Evolutionary conservation across 2,888 invertebrate species (phyloP), one percentile per base, ranked within the genome.

Genomic region (Seira ritae): DNA sequence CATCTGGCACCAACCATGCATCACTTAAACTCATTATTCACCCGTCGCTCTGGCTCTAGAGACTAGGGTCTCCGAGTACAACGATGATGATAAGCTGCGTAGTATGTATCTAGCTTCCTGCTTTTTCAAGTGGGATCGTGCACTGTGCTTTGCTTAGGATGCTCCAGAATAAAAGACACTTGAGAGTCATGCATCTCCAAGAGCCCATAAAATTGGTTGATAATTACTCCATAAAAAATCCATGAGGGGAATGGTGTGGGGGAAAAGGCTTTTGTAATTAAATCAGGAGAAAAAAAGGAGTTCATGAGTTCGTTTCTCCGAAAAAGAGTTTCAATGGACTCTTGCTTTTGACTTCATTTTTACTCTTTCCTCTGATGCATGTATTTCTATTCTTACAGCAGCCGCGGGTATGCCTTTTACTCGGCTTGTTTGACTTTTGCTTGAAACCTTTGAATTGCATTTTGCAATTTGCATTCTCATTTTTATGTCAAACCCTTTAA

Each of bases 1-100:
- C 71, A 71, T 71, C 71, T 71, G 71, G 71, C 71, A 71, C 55
- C 42, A 70, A 20, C 69, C 69, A 46, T 70, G 69, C 69, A 70
- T 46, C 46, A 42, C 69, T 71, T 50, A 8, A 10, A 17, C 24
- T 69, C 69, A 42, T 69, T 69, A 69, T 69, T 69, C 69, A 69
- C 19, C 37, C 19, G 10, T 6, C 4, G 17, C 24, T n/a, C 31
- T 31, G 8, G 17, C 24, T n/a, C 31, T 31, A 31, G 31, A 50
- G 50, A 50, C 50, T 8, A 50, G 50, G 42, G 42, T 42, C n/a
- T 42, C 12, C 12, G 42, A n/a, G 6, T 50, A n/a, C 6, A 12
- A 50, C 50, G 50, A 50, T 50, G 50, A 50, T n/a, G n/a, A n/a
- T n/a, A n/a, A n/a, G n/a, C n/a, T n/a, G n/a, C n/a, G n/a, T n/a